Conservation (phyloP, 2,888 invertebrate genomes). For the Melanargia galathea region DNA sequence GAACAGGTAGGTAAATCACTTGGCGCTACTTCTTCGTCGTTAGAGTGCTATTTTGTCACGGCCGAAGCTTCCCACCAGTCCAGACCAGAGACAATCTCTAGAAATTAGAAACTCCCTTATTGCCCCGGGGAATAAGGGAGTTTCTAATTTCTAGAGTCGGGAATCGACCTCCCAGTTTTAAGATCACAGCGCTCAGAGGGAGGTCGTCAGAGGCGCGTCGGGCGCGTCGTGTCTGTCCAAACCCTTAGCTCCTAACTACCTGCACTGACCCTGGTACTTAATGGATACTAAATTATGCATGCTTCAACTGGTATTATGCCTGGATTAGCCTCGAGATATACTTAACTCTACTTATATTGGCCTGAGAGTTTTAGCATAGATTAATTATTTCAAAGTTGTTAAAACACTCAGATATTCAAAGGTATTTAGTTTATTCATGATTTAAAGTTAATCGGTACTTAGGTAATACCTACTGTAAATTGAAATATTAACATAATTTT, state of each 20-base stretch:
- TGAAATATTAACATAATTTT: no score
- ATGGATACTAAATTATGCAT: constrained; percentile 19
- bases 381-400: neutral
- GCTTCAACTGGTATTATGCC: constrained; percentile 8
- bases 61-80: no score
- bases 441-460: neutral
- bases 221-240: neutral
- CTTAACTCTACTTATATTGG: neutral
- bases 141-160: no score
- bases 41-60: no score
- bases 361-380: neutral
- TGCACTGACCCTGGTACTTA: constrained; percentile 1
- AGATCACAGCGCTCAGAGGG: no score
- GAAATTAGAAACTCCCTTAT: no score
- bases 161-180: no score
- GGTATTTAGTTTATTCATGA: constrained; percentile 5
- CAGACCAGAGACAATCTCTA: no score
- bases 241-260: constrained; percentile 8
- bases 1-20: no score
- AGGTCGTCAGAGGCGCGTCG: neutral
- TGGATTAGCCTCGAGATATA: constrained; percentile 4
- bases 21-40: no score
- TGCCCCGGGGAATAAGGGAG: no score
- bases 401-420: neutral
- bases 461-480: no score